Evolutionary conservation across 2,113 vertebrate species (phyloP).

Genomic region (Perccottus glenii): DNA sequence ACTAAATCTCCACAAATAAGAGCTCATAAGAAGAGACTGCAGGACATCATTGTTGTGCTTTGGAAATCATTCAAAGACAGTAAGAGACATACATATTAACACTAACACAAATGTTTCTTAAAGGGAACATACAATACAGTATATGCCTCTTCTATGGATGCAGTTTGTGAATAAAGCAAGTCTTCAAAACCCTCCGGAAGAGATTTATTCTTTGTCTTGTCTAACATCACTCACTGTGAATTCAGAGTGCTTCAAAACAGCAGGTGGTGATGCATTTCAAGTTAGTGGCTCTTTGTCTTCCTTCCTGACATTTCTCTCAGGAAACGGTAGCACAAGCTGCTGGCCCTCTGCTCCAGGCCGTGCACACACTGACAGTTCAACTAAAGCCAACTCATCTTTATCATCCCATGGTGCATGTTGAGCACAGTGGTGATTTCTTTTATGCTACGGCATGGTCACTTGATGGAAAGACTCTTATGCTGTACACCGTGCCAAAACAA

Average conservation of each 20-base stretch:
- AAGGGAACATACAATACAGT: not conserved
- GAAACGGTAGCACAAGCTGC: not conserved
- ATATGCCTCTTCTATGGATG: not conserved
- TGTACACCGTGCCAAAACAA: no score
- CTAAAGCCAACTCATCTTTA: not conserved
- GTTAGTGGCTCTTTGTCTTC: not conserved
- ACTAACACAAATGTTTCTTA: no score
- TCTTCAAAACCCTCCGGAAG: not conserved
- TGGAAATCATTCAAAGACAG: constrained; percentile 3
- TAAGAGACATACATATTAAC: not conserved
- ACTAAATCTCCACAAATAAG: constrained; percentile 38
- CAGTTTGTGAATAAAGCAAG: not conserved
- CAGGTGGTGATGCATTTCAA: constrained; percentile 1
- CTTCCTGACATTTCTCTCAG: constrained; percentile 1
- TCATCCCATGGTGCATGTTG: not conserved
- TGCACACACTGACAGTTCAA: not conserved
- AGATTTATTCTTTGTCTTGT: not conserved
- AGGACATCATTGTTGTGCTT: constrained; percentile 2
- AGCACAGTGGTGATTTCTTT: not conserved
- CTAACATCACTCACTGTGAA: not conserved
- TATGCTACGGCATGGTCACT: no score
- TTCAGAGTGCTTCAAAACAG: not conserved
- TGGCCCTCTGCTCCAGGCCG: not conserved
- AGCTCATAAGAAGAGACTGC: constrained; percentile 3
- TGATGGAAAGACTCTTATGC: no score